Conservation (phyloP, 37 sponge, comb jelly and placozoan genomes). For the Chondrilla cf. caribensis region DNA sequence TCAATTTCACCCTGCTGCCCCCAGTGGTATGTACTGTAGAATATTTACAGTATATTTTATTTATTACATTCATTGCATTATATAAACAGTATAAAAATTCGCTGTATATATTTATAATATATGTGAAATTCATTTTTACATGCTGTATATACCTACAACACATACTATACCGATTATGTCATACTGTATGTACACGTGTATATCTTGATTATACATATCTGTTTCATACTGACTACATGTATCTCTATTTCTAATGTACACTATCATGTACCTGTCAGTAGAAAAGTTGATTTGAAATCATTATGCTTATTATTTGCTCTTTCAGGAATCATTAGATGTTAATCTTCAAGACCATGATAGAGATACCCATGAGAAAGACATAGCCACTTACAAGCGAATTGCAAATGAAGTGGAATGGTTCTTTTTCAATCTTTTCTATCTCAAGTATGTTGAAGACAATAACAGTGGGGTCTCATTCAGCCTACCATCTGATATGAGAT, state of each 20-base stretch:
- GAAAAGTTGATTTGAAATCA: too few species aligned
- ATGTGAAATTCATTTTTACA: too few species aligned
- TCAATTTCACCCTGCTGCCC: constrained; percentile 40
- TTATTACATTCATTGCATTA: too few species aligned
- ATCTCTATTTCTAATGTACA: too few species aligned
- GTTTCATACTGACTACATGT: background rate
- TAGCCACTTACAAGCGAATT: background rate
- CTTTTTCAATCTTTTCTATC: constrained; percentile 26
- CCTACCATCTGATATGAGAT: constrained; percentile 13
- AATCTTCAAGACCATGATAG: background rate
- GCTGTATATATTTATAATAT: too few species aligned
- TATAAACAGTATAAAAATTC: too few species aligned
- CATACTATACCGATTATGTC: too few species aligned
- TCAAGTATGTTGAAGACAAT: constrained; percentile 41
- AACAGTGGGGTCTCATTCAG: constrained; percentile 31
- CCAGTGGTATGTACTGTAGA: constrained; percentile 27
- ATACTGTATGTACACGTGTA: background rate
- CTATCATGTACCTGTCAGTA: too few species aligned
- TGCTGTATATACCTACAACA: too few species aligned
- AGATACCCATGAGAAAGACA: background rate
- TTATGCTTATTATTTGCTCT: too few species aligned
- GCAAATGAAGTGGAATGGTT: constrained; percentile 26
- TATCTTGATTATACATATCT: background rate
- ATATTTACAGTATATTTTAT: too few species aligned
- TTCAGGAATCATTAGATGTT: too few species aligned